Conservation (phyloP, 1,140 invertebrate species). For the Caenorhabditis remanei region DNA sequence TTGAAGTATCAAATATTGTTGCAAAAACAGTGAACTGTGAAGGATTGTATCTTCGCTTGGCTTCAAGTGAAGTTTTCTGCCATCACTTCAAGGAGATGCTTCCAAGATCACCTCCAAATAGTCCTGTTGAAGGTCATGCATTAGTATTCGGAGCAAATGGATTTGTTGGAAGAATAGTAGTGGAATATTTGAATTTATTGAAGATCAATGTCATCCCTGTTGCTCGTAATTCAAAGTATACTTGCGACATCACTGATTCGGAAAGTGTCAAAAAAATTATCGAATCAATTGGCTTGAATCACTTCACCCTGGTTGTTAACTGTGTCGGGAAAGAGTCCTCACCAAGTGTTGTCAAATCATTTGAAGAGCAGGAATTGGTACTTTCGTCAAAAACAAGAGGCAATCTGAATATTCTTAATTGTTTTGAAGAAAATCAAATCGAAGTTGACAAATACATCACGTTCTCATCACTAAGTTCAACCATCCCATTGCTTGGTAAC, state of each 20-base stretch:
- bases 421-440: conserved; percentile 53
- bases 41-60: neutral
- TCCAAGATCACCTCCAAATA: neutral
- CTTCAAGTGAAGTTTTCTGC: neutral
- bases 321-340: conserved; percentile 45
- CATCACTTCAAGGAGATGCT: neutral
- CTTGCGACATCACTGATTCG: neutral
- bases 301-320: conserved; percentile 50
- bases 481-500: conserved; percentile 64
- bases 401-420: conserved; percentile 58
- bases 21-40: neutral
- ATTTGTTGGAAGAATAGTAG: conserved; percentile 31
- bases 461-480: conserved; percentile 68
- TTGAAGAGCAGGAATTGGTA: neutral
- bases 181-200: neutral
- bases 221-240: neutral
- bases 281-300: neutral
- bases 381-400: conserved; percentile 60
- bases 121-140: neutral
- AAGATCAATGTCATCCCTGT: neutral
- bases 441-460: conserved; percentile 64
- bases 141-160: conserved; percentile 57
- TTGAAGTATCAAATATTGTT: neutral
- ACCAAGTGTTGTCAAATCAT: neutral
- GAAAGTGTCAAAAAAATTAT: neutral